phyloP scores from a whole-genome alignment of 2,113 vertebrate genomes.

The Buteo buteo region DNA sequence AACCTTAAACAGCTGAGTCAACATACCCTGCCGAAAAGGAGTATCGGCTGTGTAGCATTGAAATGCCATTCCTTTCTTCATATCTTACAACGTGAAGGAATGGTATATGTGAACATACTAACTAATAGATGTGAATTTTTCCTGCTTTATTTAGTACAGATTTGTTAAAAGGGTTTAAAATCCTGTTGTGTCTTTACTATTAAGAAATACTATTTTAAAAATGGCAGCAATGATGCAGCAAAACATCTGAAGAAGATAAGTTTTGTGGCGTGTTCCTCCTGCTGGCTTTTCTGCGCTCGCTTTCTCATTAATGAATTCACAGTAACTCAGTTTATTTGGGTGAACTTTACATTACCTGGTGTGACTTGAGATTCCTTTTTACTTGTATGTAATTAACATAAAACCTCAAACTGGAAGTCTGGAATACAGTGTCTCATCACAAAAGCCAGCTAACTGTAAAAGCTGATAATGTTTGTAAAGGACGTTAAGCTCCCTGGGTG shows the following conservation, averaged over 20 bases:
- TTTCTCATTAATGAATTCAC: not conserved
- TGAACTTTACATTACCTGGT: conserved; percentile 17
- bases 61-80: not conserved
- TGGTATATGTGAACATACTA: not conserved
- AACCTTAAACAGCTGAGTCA: not conserved
- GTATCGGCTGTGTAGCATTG: not conserved
- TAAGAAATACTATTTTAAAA: not conserved
- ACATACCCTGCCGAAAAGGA: not conserved
- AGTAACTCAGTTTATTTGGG: not conserved
- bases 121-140: not conserved
- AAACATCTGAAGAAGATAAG: not conserved
- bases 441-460: conserved; percentile 35
- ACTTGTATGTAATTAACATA: not conserved
- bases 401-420: not conserved
- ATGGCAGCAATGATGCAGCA: not conserved
- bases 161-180: not conserved
- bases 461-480: conserved; percentile 38
- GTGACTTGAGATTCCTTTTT: not conserved
- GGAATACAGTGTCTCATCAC: not conserved
- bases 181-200: not conserved
- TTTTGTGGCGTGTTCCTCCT: not conserved
- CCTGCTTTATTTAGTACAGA: not conserved
- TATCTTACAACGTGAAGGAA: not conserved
- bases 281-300: not conserved
- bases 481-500: conserved; percentile 12